phyloP scores from a whole-genome alignment of 1,140 invertebrate genomes.

The Philotrypesis tridentata region DNA sequence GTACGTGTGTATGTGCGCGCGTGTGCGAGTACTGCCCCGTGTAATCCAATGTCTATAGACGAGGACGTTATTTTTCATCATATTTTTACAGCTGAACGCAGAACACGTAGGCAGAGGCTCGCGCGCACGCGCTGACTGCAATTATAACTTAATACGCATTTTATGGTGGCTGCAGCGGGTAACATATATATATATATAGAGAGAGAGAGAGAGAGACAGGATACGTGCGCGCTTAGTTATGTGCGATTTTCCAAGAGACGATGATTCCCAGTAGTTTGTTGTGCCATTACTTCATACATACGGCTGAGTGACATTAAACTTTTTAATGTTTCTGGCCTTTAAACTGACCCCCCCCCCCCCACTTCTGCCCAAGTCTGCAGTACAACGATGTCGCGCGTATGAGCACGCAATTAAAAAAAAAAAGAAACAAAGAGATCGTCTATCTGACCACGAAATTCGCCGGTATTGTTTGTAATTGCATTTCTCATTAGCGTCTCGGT shows the following conservation, averaged over 20 bases:
- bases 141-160: constrained; percentile 29
- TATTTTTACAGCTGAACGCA: background rate
- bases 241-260: background rate
- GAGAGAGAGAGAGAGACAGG: too few species aligned
- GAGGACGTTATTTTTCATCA: background rate
- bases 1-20: background rate
- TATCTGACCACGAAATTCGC: background rate
- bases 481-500: constrained; percentile 1
- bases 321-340: constrained; percentile 11
- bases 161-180: background rate
- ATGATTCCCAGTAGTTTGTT: background rate
- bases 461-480: constrained; percentile 11
- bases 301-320: constrained; percentile 22
- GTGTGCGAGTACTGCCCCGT: too few species aligned
- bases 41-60: background rate
- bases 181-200: too few species aligned
- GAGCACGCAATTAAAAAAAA: background rate
- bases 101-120: too few species aligned
- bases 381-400: background rate
- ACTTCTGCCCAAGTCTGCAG: background rate
- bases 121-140: background rate
- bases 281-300: background rate
- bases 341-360: background rate
- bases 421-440: too few species aligned
- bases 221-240: background rate